A percentile compares a stretch with the other conserved stretches of the same genome.
Evolutionary conservation across 2,113 vertebrate species (phyloP).

Genomic region (Paradoxurus hermaphroditus): DNA sequence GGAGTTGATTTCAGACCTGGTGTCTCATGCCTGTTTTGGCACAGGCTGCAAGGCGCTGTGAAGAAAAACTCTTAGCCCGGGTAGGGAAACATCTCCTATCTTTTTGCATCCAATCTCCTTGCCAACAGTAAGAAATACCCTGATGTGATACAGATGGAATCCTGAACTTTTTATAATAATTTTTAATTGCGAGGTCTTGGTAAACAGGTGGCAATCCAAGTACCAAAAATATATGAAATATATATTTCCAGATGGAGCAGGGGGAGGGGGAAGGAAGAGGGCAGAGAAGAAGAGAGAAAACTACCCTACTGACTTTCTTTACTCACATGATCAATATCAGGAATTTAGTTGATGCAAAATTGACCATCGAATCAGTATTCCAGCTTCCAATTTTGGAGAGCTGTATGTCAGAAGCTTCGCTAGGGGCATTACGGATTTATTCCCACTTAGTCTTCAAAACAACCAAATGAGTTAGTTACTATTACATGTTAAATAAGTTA

Average conservation of each 20-base stretch:
- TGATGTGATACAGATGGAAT: background rate
- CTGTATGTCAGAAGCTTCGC: background rate
- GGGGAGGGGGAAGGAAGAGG: background rate
- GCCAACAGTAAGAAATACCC: conserved; percentile 8
- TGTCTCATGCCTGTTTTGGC: background rate
- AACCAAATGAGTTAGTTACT: background rate
- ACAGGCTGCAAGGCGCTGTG: background rate
- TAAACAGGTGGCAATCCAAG: background rate
- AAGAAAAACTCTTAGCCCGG: background rate
- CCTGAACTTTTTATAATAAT: background rate
- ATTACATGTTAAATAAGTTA: background rate
- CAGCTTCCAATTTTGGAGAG: background rate
- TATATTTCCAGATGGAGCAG: background rate
- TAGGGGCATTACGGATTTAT: background rate
- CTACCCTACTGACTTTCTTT: background rate
- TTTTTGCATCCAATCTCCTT: background rate
- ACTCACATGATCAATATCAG: background rate
- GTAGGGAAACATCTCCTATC: background rate
- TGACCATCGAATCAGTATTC: background rate
- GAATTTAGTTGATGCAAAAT: background rate
- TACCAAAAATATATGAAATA: background rate
- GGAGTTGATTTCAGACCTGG: conserved; percentile 5
- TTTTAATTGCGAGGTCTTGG: conserved; percentile 21
- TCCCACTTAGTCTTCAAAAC: background rate
- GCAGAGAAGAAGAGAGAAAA: background rate